Conservation (phyloP, 1,140 invertebrate genomes). For the Vollenhovia emeryi region DNA sequence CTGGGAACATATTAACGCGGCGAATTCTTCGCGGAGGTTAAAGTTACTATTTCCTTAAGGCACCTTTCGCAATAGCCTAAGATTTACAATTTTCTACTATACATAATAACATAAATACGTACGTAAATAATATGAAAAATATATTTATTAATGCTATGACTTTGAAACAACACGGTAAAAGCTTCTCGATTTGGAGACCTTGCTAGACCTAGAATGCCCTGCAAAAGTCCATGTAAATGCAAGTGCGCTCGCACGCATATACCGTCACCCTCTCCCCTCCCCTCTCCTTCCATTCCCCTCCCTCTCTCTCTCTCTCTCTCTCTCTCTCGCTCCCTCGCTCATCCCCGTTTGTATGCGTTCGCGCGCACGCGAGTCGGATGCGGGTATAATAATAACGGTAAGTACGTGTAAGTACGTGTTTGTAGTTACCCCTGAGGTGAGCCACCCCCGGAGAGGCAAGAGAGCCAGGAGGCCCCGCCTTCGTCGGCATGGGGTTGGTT, state of each 20-base stretch:
- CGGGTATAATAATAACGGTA: slow-evolving; percentile 83
- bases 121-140: not conserved
- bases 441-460: slow-evolving; percentile 75
- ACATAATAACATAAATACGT: not conserved
- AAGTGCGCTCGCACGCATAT: slow-evolving; percentile 4
- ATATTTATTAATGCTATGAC: not conserved
- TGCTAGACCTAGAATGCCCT: not conserved
- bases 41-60: not conserved
- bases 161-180: not conserved
- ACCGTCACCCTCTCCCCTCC: not conserved
- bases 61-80: not conserved
- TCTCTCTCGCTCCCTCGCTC: not conserved
- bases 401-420: slow-evolving; percentile 85
- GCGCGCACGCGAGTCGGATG: slow-evolving; percentile 61
- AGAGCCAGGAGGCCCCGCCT: slow-evolving; percentile 77
- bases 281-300: too few relatives aligned
- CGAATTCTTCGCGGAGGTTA: not conserved
- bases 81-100: not conserved
- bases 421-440: slow-evolving; percentile 85
- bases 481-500: slow-evolving; percentile 78
- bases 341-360: not conserved
- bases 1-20: not conserved
- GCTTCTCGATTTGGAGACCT: not conserved
- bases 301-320: too few relatives aligned
- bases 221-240: slow-evolving; percentile 14